These are phyloP conservation scores for Strix occidentalis DNA, from an alignment of 2,797 vertebrate genomes.

Conservation along the genomic window DNA sequence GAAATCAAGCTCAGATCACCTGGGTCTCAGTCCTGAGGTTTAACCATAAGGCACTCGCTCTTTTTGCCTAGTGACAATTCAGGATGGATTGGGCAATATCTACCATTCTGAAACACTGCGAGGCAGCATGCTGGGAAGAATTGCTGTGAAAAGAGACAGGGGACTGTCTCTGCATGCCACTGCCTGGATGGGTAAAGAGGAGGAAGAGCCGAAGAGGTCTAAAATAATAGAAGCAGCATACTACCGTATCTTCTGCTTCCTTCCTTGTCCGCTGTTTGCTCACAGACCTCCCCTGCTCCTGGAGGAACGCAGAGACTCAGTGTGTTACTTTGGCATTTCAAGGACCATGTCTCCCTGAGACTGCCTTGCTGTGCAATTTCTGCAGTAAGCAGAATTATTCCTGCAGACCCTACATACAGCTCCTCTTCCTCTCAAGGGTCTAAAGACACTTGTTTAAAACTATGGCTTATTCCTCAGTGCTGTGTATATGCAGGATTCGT, in stretches of 20 bases:
- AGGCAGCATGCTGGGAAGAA: not conserved
- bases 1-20: not conserved
- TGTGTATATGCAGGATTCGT: not conserved
- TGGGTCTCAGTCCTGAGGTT: not conserved
- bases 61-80: not conserved
- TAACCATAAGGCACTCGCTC: not conserved
- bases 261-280: not conserved
- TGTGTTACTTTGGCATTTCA: not conserved
- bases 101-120: not conserved
- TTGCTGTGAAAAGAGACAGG: not conserved
- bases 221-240: slow-evolving; percentile 11
- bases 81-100: not conserved
- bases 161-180: not conserved
- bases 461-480: not conserved
- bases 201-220: not conserved
- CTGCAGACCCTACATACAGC: not conserved
- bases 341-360: not conserved
- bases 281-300: not conserved
- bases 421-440: not conserved
- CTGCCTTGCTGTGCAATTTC: not conserved
- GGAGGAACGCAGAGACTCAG: not conserved
- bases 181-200: not conserved
- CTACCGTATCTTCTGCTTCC: not conserved
- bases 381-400: not conserved
- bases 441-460: not conserved